Conservation (phyloP, 2,797 vertebrate genomes). For the Diplodus sargus region DNA sequence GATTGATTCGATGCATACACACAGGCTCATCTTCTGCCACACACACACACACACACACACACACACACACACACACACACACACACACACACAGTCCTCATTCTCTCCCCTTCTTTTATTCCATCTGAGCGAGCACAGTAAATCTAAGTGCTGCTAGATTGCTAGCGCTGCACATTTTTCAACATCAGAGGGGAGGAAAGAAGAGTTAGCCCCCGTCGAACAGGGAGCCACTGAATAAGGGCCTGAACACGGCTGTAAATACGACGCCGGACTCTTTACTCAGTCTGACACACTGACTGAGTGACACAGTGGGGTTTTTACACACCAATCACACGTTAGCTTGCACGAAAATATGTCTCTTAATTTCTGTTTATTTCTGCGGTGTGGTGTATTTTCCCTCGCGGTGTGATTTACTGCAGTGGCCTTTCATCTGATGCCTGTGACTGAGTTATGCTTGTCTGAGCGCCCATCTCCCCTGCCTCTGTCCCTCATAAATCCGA, state of each 20-base stretch:
- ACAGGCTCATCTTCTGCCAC: slow-evolving; percentile 61
- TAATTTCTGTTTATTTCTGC: slow-evolving; percentile 67
- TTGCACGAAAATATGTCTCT: slow-evolving; percentile 42
- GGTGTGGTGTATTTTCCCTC: slow-evolving; percentile 38
- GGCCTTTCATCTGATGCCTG: slow-evolving; percentile 74
- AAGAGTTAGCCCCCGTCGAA: slow-evolving; percentile 61
- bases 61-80: slow-evolving; percentile 34
- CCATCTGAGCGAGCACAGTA: slow-evolving; percentile 83
- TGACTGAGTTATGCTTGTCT: slow-evolving; percentile 76
- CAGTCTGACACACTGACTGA: slow-evolving; percentile 59
- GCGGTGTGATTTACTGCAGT: slow-evolving; percentile 60
- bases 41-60: slow-evolving; percentile 19
- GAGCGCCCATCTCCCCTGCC: slow-evolving; percentile 62
- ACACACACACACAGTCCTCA: slow-evolving; percentile 38
- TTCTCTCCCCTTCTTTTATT: slow-evolving; percentile 75
- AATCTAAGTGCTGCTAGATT: slow-evolving; percentile 81
- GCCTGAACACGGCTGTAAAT: slow-evolving; percentile 69
- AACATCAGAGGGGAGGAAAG: slow-evolving; percentile 41
- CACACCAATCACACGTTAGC: slow-evolving; percentile 10
- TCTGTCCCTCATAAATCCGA: slow-evolving; percentile 73
- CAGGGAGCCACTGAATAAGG: slow-evolving; percentile 63
- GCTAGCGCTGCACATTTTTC: slow-evolving; percentile 80
- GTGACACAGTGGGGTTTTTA: slow-evolving; percentile 44
- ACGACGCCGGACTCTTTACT: slow-evolving; percentile 49
- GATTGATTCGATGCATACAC: slow-evolving; percentile 65